A percentile compares a stretch with the other conserved stretches of the same genome.
Conservation (phyloP, 2,113 vertebrate genomes). For the Xenus cinereus region DNA sequence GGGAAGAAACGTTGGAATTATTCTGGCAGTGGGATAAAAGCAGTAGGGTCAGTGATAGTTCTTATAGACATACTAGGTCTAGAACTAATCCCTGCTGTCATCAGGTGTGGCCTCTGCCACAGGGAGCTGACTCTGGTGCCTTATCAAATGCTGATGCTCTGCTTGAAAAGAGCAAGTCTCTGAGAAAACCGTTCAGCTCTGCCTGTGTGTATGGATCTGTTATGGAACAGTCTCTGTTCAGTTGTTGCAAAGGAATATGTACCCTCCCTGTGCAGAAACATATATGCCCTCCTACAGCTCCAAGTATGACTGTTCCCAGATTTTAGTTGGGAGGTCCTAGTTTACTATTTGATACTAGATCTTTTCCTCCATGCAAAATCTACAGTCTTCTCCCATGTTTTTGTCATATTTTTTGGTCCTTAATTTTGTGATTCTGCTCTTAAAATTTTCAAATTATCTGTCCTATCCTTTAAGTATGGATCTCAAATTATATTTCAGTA, state of each 20-base stretch:
- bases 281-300: not conserved
- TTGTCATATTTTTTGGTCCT: not conserved
- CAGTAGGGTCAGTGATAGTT: not conserved
- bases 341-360: not conserved
- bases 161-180: not conserved
- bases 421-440: not conserved
- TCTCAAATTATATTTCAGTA: not conserved
- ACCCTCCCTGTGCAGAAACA: not conserved
- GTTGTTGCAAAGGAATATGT: not conserved
- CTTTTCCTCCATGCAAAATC: not conserved
- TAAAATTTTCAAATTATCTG: not conserved
- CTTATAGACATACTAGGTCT: not conserved
- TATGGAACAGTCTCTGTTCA: not conserved
- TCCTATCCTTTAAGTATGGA: not conserved
- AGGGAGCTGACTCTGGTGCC: not conserved
- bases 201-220: not conserved
- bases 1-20: not conserved
- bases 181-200: not conserved
- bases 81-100: not conserved
- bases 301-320: not conserved
- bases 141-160: not conserved
- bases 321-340: not conserved
- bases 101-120: not conserved
- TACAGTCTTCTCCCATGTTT: not conserved
- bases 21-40: not conserved